Base-by-base conservation (phyloP, 2,888 invertebrate species). In the Chrysina gloriosa region DNA sequence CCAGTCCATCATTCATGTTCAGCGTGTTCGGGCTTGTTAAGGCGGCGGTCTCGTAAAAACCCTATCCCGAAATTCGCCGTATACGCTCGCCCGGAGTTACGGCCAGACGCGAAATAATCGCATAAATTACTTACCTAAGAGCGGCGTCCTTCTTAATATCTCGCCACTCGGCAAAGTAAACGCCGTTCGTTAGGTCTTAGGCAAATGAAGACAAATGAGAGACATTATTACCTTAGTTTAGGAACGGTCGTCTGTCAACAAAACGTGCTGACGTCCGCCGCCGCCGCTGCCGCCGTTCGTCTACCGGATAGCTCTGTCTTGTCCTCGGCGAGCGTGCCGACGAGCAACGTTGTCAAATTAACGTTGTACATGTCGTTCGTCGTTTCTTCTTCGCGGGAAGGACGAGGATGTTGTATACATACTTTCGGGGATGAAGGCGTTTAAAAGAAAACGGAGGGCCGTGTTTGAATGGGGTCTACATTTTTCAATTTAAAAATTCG, bases 131-230 rank as follows among this genome's bases (percentile, higher is more conserved):
- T 65, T 70, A 54, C 66, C 54, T 1, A 27, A 50, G 48, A 70
- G 70, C 64, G 67, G 68, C 67, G 66, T 68, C 70, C 71, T 74
- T 75, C 76, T 74, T 76, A 77, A 77, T 77, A 76, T 76, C 75
- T 72, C 72, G 67, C 69, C 72, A 72, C 36, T 69, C 29, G 73
- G 73, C 72, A 75, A 76, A 76, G 73, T 72, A 74, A 74, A 69
- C 73, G 76, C 69, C 74, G 75, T 76, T 75, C 76, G 76, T 74
- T 75, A 72, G 74, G 78, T 80, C 77, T 79, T 79, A 80, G 78
- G 81, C 80, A 82, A 82, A 82, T 82, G 80, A 82, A 82, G 82
- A 82, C 80, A 80, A 81, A 82, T 80, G 81, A 79, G 78, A 75
- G 77, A 77, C 80, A 78, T 82, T 82, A 82, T 82, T 82, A 81